These are phyloP conservation scores for Siniperca obscura DNA, from an alignment of 2,797 vertebrate species.

Conservation along the genomic window DNA sequence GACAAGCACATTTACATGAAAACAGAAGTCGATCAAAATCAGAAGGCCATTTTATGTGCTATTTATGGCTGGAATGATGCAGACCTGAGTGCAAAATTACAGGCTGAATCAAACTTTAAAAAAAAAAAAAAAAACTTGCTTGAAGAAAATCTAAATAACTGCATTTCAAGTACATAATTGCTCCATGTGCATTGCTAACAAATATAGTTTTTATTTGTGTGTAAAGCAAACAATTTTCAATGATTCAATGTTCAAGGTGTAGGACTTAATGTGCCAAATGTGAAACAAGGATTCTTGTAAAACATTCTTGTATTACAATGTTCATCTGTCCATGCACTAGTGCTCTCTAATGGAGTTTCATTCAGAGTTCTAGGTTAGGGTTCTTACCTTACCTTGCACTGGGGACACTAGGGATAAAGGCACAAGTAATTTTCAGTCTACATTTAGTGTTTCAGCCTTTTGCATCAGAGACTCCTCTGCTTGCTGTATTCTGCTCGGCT, in stretches of 20 bases:
- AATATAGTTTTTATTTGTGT: not conserved
- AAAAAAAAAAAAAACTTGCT: not conserved
- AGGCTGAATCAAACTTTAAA: not conserved
- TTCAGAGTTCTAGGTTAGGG: conserved; percentile 13
- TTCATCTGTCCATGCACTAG: conserved; percentile 1
- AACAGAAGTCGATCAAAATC: not conserved
- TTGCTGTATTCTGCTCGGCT: conserved; percentile 53
- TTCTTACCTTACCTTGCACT: conserved; percentile 39
- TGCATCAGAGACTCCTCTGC: conserved; percentile 70
- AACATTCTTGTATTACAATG: not conserved
- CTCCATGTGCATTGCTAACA: not conserved
- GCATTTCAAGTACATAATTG: not conserved
- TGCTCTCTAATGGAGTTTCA: conserved; percentile 3
- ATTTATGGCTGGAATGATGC: not conserved
- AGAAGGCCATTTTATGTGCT: not conserved
- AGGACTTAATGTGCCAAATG: not conserved
- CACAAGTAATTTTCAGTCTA: conserved; percentile 38
- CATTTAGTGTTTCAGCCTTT: conserved; percentile 74
- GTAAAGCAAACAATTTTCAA: not conserved
- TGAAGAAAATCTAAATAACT: not conserved
- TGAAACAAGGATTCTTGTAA: conserved; percentile 17
- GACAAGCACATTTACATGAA: not conserved
- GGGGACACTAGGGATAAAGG: conserved; percentile 2
- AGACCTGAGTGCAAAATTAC: not conserved
- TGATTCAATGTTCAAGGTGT: not conserved